A percentile compares a stretch with the other conserved stretches of the same genome.
Conservation (phyloP, 2,888 invertebrate species). For the Oligia fasciuncula region DNA sequence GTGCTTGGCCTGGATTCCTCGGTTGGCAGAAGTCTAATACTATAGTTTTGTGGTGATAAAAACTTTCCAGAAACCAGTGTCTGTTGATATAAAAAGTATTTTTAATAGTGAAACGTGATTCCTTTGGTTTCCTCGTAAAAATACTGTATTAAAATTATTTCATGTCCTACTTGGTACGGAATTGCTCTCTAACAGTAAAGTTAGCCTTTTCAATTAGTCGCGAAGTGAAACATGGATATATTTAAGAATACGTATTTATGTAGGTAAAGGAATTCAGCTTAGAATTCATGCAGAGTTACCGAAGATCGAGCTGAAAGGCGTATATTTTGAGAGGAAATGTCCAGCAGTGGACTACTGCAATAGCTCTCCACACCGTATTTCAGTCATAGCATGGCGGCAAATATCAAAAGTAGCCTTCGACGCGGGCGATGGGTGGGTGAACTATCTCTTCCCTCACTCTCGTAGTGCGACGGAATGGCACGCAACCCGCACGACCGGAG, state of each 20-base stretch:
- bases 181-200: not conserved
- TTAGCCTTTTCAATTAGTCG: not conserved
- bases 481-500: no score
- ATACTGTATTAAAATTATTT: conserved; percentile 19
- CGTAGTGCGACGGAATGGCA: no score
- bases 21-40: conserved; percentile 26
- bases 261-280: not conserved
- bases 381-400: no score
- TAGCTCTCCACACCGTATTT: no score
- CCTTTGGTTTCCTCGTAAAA: conserved; percentile 31
- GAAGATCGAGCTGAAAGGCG: not conserved
- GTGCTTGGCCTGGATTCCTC: conserved; percentile 48
- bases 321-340: not conserved
- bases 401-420: not conserved
- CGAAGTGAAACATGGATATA: not conserved
- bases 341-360: no score
- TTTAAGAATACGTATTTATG: not conserved
- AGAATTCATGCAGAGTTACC: no score
- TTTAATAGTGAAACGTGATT: conserved; percentile 25
- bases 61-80: conserved; percentile 41
- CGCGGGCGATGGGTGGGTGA: not conserved
- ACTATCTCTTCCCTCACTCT: no score
- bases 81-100: conserved; percentile 25
- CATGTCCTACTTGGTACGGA: not conserved
- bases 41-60: conserved; percentile 35